A percentile compares a stretch with the other conserved stretches of the same genome.
These are phyloP conservation scores for Aphelenchoides besseyi DNA, from an alignment of 1,140 invertebrate species.

Conservation along the genomic window DNA sequence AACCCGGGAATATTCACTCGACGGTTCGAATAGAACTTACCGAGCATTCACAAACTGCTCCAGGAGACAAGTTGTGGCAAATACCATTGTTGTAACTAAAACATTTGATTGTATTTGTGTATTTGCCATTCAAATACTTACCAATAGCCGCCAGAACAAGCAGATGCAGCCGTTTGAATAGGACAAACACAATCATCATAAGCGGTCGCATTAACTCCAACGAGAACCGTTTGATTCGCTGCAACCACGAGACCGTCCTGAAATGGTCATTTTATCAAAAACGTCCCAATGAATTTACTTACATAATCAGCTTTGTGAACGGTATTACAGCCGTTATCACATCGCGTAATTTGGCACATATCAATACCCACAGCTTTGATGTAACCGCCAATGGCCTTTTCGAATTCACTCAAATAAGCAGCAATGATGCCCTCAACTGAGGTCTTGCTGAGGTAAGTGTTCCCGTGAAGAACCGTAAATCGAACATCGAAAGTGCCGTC, in stretches of 20 bases:
- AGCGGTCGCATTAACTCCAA: constrained; percentile 57
- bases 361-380: constrained; percentile 59
- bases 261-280: constrained; percentile 1
- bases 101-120: too few species aligned
- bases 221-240: constrained; percentile 56
- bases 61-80: constrained; percentile 61
- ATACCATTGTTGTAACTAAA: constrained; percentile 58
- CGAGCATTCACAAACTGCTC: constrained; percentile 38
- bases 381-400: constrained; percentile 36
- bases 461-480: constrained; percentile 41
- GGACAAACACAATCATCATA: constrained; percentile 56
- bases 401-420: constrained; percentile 41
- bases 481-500: constrained; percentile 48
- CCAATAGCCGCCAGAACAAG: constrained; percentile 17
- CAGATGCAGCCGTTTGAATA: neutral
- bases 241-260: constrained; percentile 53
- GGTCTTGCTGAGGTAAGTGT: constrained; percentile 30
- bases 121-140: too few species aligned
- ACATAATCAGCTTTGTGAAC: constrained; percentile 50
- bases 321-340: constrained; percentile 60
- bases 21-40: too few species aligned
- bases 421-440: constrained; percentile 50
- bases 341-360: constrained; percentile 61
- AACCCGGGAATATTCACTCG: too few species aligned
- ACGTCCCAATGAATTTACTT: constrained; percentile 38